phyloP scores from a whole-genome alignment of 2,113 vertebrate genomes.

The Lepus americanus region DNA sequence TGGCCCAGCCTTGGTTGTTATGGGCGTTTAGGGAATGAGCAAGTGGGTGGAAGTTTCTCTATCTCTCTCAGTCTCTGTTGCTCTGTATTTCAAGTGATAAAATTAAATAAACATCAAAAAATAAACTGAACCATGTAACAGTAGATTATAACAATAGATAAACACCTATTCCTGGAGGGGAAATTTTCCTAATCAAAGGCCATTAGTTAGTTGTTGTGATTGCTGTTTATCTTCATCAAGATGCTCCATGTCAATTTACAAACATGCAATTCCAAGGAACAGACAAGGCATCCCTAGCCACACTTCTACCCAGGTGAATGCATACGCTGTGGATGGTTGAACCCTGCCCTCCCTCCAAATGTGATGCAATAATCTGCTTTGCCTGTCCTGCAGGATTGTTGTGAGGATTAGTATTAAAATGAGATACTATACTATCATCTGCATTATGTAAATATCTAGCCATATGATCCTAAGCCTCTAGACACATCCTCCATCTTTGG shows the following conservation, averaged over 20 bases:
- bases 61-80: too few species aligned
- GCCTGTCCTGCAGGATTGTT: not conserved
- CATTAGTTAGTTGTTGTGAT: not conserved
- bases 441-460: not conserved
- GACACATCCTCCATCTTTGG: not conserved
- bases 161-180: not conserved
- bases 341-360: not conserved
- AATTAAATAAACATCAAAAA: too few species aligned
- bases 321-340: not conserved
- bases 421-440: not conserved
- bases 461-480: not conserved
- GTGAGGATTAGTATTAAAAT: slow-evolving; percentile 11
- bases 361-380: not conserved
- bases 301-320: not conserved
- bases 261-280: not conserved
- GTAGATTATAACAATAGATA: not conserved
- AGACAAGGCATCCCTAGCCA: not conserved
- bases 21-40: too few species aligned
- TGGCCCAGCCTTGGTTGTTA: too few species aligned
- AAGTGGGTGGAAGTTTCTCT: too few species aligned
- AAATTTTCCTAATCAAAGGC: not conserved
- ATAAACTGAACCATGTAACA: not conserved
- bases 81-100: too few species aligned
- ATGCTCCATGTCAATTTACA: not conserved
- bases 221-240: not conserved